Evolutionary conservation across 2,797 vertebrate genomes (phyloP), one percentile per base, ranked within the genome.

Genomic region (Chaenodraco wilsoni): DNA sequence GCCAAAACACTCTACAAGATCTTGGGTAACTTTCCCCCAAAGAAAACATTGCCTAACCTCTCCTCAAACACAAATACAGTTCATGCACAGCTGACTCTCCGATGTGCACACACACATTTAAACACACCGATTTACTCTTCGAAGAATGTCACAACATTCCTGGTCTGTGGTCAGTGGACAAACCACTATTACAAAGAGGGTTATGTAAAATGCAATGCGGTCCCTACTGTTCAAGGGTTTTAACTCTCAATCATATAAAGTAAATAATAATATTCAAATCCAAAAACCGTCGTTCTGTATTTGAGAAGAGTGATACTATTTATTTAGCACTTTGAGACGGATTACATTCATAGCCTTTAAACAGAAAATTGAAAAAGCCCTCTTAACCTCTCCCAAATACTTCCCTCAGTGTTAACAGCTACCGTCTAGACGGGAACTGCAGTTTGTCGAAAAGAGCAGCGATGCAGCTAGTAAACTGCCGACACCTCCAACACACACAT

Each of bases 361-460:
- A 68, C 10, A 27, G 54, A 67, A 73, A 46, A 62, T 65, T 40
- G 14, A 72, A 72, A 72, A 58, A 73, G 55, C 57, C 51, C 33
- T 19, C 7, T 58, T 40, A 65, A 68, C 55, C 71, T 63, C 19
- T 44, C 37, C 31, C 69, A 49, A 23, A 51, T 31, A 54, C 46
- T 69, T 52, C 71, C 69, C 69, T 50, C 65, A 11, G 73, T 69
- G 74, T 70, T 65, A 65, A 85, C 77, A 69, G 84, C 91, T 88
- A 90, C 90, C 85, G 23, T 90, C 89, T 69, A 67, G 64, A 85
- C 19, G 16, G 79, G 69, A 86, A 83, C 82, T 65, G 74, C 87
- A 76, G 75, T 69, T 44, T 67, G 74, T 68, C 1, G 49, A 54
- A 61, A 55, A 14, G 48, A 65, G 66, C 74, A 77, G 72, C 46